These are phyloP conservation scores for Percopsis transmontana DNA, from an alignment of 2,113 vertebrate genomes.

Conservation along the genomic window DNA sequence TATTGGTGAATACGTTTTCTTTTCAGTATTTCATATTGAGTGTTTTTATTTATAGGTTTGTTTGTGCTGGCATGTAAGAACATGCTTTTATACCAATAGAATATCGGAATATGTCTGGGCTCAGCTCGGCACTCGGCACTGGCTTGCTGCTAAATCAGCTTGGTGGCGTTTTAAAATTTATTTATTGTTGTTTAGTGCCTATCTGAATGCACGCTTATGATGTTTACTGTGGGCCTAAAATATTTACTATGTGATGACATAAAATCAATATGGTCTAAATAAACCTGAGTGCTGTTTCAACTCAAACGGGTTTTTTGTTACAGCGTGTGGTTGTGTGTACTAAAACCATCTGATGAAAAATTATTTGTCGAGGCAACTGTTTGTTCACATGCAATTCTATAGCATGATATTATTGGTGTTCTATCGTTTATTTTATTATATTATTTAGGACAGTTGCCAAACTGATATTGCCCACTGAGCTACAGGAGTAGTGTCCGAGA, in stretches of 20 bases:
- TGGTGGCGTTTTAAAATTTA: constrained; percentile 64
- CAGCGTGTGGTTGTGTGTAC: constrained; percentile 1
- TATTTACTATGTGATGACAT: constrained; percentile 59
- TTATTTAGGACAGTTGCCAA: constrained; percentile 59
- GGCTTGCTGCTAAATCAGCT: constrained; percentile 54
- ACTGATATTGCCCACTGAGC: constrained; percentile 38
- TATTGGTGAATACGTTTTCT: neutral
- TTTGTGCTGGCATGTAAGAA: constrained; percentile 30
- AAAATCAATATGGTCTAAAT: constrained; percentile 74
- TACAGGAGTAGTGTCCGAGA: constrained; percentile 4
- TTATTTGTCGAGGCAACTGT: constrained; percentile 68
- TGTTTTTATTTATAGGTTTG: constrained; percentile 5
- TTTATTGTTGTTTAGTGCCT: constrained; percentile 67
- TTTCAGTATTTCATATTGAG: constrained; percentile 16
- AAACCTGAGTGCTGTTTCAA: constrained; percentile 68
- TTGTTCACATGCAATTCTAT: constrained; percentile 66
- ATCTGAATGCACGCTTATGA: constrained; percentile 63
- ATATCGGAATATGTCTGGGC: constrained; percentile 30
- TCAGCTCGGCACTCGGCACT: constrained; percentile 13
- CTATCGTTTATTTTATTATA: constrained; percentile 71
- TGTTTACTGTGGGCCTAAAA: constrained; percentile 60
- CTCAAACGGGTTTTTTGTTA: constrained; percentile 47
- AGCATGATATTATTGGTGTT: constrained; percentile 68
- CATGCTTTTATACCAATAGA: constrained; percentile 53
- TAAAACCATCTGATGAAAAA: constrained; percentile 60